phyloP scores from a whole-genome alignment of 2,888 invertebrate genomes.

The Bibio marci region DNA sequence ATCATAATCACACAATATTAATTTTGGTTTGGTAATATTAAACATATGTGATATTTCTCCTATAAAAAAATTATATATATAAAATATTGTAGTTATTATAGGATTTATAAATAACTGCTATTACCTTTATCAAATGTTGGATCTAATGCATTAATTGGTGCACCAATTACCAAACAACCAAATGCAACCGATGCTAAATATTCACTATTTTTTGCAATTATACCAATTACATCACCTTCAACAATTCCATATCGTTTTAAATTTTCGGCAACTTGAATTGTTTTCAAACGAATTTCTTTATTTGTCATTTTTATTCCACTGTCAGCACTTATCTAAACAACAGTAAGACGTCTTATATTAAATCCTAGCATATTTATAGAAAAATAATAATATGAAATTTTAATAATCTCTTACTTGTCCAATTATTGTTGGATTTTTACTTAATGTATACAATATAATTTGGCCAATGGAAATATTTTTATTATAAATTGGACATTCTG shows the following conservation, averaged over 20 bases:
- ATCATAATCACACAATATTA: constrained; percentile 24
- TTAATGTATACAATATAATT: no score
- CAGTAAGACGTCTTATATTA: no score
- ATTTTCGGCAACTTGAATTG: constrained; percentile 7
- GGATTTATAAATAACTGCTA: not conserved
- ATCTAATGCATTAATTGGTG: constrained; percentile 22
- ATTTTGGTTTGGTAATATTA: constrained; percentile 19
- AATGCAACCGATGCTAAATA: constrained; percentile 17
- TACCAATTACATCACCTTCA: constrained; percentile 15
- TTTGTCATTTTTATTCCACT: constrained; percentile 2
- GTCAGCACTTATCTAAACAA: no score
- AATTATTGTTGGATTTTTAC: no score
- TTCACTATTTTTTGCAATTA: constrained; percentile 20
- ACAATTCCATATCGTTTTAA: constrained; percentile 8
- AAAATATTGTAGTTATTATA: not conserved
- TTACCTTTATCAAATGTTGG: constrained; percentile 18
- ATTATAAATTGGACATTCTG: no score
- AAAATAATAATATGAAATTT: no score
- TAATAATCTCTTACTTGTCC: no score
- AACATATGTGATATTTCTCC: constrained; percentile 22
- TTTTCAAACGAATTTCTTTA: constrained; percentile 3
- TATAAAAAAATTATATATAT: no score
- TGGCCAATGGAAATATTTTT: no score
- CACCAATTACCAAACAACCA: constrained; percentile 17
- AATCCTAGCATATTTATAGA: no score